Percentiles rank a stretch among this genome's conserved stretches.
These are phyloP conservation scores for Heterocephalus glaber DNA, from an alignment of 2,113 vertebrate species.

Conservation along the genomic window DNA sequence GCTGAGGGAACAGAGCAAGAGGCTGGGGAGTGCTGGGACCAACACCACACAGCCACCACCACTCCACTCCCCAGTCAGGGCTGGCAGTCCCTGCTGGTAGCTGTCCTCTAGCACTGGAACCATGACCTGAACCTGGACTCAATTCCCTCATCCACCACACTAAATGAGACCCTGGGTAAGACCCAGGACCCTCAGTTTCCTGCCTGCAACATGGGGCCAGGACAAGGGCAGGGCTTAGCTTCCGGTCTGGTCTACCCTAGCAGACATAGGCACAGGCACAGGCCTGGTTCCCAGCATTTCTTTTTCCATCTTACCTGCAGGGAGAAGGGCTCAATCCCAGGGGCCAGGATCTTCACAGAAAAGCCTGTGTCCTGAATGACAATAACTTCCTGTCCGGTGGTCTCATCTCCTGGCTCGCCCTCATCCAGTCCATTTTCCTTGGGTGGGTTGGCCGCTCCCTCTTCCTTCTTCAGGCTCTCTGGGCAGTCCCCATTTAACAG, in stretches of 20 bases:
- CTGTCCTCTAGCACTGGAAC: background rate
- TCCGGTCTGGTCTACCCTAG: background rate
- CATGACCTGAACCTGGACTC: background rate
- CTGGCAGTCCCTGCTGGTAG: background rate
- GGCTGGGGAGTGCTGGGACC: background rate
- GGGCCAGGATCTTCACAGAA: slow-evolving; percentile 96
- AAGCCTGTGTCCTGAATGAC: slow-evolving; percentile 99
- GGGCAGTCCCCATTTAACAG: slow-evolving; percentile 93
- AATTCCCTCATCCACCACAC: background rate
- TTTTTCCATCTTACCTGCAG: slow-evolving; percentile 89
- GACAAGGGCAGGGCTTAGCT: background rate
- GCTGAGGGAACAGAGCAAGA: background rate
- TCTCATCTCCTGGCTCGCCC: slow-evolving; percentile 89
- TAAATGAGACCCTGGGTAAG: background rate
- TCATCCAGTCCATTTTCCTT: slow-evolving; percentile 89
- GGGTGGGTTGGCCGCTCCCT: slow-evolving; percentile 76
- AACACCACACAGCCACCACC: too few relatives aligned
- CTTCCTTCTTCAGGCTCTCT: slow-evolving; percentile 86
- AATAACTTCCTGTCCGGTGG: slow-evolving; percentile 97
- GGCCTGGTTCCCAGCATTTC: background rate
- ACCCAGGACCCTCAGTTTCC: background rate
- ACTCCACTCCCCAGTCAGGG: background rate
- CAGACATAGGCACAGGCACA: too few relatives aligned
- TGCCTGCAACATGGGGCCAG: background rate
- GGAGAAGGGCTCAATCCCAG: slow-evolving; percentile 95